Percentiles rank a stretch among this genome's conserved stretches.
phyloP scores from a whole-genome alignment of 2,113 vertebrate species.

The Hippoglossus stenolepis region DNA sequence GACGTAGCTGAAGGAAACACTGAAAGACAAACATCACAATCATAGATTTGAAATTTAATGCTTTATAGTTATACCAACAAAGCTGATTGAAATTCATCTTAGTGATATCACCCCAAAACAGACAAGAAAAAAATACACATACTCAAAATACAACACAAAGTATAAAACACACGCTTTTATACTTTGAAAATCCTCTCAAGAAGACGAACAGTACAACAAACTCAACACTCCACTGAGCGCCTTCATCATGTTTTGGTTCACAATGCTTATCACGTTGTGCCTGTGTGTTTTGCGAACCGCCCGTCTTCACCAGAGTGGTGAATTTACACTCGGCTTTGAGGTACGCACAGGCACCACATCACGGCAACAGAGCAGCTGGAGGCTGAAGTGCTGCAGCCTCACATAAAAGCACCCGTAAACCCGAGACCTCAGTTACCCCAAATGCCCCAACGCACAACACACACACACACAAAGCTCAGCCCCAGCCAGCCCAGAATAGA shows the following conservation, averaged over 20 bases:
- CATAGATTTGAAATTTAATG: too few relatives aligned
- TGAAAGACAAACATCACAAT: neutral
- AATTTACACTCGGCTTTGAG: constrained; percentile 69
- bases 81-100: too few relatives aligned
- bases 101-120: too few relatives aligned
- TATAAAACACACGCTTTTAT: neutral
- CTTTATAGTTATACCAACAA: too few relatives aligned
- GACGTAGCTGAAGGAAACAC: too few relatives aligned
- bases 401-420: constrained; percentile 77
- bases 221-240: neutral
- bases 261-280: constrained; percentile 53
- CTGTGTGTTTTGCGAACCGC: constrained; percentile 67
- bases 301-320: constrained; percentile 73
- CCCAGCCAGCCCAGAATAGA: constrained; percentile 76
- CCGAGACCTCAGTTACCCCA: constrained; percentile 79
- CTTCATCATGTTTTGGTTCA: constrained; percentile 34
- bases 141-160: too few relatives aligned
- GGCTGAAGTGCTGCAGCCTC: constrained; percentile 67
- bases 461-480: constrained; percentile 48
- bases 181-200: constrained; percentile 17
- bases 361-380: constrained; percentile 64
- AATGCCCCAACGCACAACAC: constrained; percentile 63
- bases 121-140: too few relatives aligned
- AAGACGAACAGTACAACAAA: constrained; percentile 11
- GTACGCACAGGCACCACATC: constrained; percentile 73